Base-by-base conservation (phyloP, 2,888 invertebrate species). In the Cephus spinipes region DNA sequence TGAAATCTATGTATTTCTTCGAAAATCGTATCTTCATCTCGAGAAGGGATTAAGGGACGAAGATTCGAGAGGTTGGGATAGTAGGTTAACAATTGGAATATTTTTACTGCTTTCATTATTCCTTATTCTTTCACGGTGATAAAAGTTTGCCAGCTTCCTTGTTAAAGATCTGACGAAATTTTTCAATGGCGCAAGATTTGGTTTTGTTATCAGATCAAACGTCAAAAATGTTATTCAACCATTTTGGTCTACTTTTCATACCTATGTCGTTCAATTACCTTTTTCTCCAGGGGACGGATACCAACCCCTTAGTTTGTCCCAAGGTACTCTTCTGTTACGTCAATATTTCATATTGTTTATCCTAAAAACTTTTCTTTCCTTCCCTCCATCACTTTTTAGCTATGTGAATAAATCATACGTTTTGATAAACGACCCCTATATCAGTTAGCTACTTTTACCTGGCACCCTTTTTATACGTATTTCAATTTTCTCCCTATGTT, bases 1-100 rank as follows among this genome's bases (percentile, higher is more conserved):
- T 79, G 78, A 75, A 80, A 75, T 76, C 75, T 55, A 78, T 73
- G 73, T n/a, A 68, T 77, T 77, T 75, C 79, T 77, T 73, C 23
- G 31, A 55, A 55, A 55, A 23, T 55, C 55, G 23, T 55, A 55
- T 55, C 6, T 55, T 55, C 23, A 23, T 55, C 23, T 55, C 2
- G 23, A 23, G 55, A 9, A 3, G 9, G 15, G 23, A 55, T 55
- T 23, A 55, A 55, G 6, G 23, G 23, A 55, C 23, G 23, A 55
- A 9, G 55, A 55, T 55, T 55, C 55, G 2, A 23, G 55, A 23
- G 23, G 23, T 55, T 23, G 23, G 23, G 6, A 40, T 15, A 40
- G 2, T 23, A 15, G 9, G 15, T 6, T 55, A 55, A 23, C 6
- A 55, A 23, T 55, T 23, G 9, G 1, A 9, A 55, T 55, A 55